Conservation (phyloP, 2,797 vertebrate species). For the Cryptoprocta ferox region DNA sequence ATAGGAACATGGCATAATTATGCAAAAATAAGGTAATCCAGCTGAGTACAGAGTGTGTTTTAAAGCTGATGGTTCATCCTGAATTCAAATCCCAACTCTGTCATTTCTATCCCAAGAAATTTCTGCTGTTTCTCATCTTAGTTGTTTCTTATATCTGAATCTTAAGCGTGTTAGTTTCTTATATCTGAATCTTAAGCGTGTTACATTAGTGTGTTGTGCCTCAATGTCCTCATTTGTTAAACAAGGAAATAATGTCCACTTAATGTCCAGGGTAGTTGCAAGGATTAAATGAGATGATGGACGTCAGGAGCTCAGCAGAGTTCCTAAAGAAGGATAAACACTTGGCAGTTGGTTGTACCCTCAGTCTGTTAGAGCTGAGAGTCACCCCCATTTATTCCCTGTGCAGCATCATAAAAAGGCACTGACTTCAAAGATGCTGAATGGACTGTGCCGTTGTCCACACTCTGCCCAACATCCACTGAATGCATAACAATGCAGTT, state of each 20-base stretch:
- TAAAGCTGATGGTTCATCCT: background rate
- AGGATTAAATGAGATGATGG: background rate
- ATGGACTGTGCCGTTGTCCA: background rate
- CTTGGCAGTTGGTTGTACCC: too few species aligned
- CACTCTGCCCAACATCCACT: background rate
- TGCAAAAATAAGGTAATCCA: background rate
- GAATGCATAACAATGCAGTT: background rate
- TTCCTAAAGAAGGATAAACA: background rate
- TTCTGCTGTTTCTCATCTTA: background rate
- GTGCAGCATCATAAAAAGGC: background rate
- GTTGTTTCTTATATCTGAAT: background rate
- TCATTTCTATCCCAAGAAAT: background rate
- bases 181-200: background rate
- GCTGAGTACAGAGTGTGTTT: background rate
- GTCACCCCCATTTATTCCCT: background rate
- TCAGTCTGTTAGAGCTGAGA: background rate
- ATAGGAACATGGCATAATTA: background rate
- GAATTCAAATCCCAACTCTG: background rate
- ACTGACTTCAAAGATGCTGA: background rate
- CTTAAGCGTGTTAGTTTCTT: background rate
- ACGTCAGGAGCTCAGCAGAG: background rate
- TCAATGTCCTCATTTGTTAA: conserved; percentile 14
- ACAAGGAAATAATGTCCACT: background rate
- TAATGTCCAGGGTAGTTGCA: background rate
- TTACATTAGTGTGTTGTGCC: background rate